Conservation (phyloP, 2,113 vertebrate species). For the Agapornis roseicollis region DNA sequence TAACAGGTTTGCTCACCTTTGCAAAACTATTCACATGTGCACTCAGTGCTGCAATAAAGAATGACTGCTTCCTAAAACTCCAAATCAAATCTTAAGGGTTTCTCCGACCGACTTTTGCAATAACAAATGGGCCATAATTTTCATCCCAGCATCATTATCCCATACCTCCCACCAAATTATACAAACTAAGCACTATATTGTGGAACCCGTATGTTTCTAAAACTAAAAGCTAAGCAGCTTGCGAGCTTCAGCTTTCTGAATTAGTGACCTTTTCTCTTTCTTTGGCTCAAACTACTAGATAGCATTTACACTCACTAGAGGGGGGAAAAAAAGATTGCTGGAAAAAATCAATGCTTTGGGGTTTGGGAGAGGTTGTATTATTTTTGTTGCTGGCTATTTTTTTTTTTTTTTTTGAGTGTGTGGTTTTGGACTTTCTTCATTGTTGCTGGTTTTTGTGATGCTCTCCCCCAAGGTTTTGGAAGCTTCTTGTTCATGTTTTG, state of each 20-base stretch:
- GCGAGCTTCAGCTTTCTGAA: not conserved
- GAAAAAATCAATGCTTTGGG: not conserved
- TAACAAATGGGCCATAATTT: not conserved
- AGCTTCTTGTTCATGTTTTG: not conserved
- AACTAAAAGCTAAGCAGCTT: not conserved
- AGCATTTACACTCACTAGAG: not conserved
- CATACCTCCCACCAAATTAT: not conserved
- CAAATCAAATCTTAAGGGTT: not conserved
- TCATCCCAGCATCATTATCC: not conserved
- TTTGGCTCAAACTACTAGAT: not conserved
- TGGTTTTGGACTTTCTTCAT: not conserved
- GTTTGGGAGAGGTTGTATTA: not conserved
- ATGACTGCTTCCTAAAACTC: not conserved
- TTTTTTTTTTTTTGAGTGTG: not conserved
- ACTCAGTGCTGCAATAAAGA: not conserved
- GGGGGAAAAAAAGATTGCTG: not conserved
- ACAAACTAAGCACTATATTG: not conserved
- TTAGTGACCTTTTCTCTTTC: not conserved
- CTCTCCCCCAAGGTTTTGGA: not conserved
- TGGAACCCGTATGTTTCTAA: not conserved
- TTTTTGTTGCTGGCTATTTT: not conserved
- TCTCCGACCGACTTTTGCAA: not conserved
- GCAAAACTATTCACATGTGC: not conserved
- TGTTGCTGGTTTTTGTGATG: not conserved
- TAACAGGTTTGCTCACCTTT: not conserved